Conservation (phyloP, 2,113 vertebrate genomes). For the Indri indri region DNA sequence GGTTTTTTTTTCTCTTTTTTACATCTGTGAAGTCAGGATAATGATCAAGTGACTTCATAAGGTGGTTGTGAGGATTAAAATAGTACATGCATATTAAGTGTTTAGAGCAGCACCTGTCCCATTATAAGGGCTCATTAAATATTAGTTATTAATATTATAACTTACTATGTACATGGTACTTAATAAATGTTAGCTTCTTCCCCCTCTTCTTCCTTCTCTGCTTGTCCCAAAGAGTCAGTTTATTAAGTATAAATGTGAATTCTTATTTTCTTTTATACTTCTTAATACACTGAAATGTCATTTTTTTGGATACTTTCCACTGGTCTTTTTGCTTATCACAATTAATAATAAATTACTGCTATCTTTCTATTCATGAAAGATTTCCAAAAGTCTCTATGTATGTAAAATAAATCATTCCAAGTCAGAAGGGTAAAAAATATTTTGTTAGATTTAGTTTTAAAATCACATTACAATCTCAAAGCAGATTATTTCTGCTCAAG, state of each 20-base stretch:
- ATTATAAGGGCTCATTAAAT: not conserved
- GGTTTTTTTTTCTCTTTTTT: not conserved
- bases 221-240: not conserved
- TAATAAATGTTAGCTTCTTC: not conserved
- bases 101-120: not conserved
- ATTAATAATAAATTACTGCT: not conserved
- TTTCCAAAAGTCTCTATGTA: not conserved
- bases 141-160: not conserved
- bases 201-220: not conserved
- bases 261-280: not conserved
- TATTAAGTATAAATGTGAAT: not conserved
- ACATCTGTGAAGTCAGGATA: not conserved
- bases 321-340: not conserved
- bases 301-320: not conserved
- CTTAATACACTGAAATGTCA: not conserved
- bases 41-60: not conserved
- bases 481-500: slow-evolving; percentile 47
- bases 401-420: slow-evolving; percentile 3
- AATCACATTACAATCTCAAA: slow-evolving; percentile 47
- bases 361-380: not conserved
- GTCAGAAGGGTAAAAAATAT: not conserved
- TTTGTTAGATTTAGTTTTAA: slow-evolving; percentile 42
- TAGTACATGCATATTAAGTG: not conserved
- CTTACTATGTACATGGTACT: not conserved
- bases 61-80: not conserved